Evolutionary conservation across 2,888 invertebrate genomes (phyloP).

Genomic region (Caenorhabditis sp.): DNA sequence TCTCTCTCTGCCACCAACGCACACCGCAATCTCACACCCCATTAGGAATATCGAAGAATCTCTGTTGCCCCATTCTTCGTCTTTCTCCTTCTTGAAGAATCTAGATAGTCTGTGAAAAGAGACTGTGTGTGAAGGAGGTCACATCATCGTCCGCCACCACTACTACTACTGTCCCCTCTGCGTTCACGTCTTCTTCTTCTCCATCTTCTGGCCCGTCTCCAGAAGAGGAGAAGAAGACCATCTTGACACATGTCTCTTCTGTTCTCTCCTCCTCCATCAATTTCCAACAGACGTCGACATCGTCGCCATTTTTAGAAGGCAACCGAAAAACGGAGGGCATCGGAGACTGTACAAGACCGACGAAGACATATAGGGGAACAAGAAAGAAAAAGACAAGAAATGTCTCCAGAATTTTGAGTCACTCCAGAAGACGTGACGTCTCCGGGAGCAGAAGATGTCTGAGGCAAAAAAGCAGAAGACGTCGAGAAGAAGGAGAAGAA

Average conservation of each 20-base stretch:
- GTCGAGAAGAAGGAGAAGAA: constrained; percentile 11
- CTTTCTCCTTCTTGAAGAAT: constrained; percentile 5
- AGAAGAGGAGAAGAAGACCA: constrained; percentile 35
- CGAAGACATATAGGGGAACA: constrained; percentile 1
- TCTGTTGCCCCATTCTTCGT: not conserved
- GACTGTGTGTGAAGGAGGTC: constrained; percentile 53
- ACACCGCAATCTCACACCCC: constrained; percentile 15
- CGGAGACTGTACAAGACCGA: constrained; percentile 9
- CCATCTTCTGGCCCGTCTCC: constrained; percentile 12
- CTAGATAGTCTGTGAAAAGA: constrained; percentile 26
- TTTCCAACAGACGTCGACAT: constrained; percentile 32
- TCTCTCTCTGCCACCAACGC: not conserved
- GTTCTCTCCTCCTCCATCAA: constrained; percentile 37
- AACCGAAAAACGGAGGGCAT: not conserved
- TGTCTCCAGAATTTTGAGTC: not conserved
- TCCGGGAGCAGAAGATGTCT: not conserved
- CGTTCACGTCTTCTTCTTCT: constrained; percentile 31
- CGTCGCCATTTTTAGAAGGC: constrained; percentile 21
- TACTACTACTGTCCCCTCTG: constrained; percentile 8
- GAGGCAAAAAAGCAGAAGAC: not conserved
- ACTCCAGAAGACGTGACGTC: constrained; percentile 34
- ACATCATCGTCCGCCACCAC: constrained; percentile 17
- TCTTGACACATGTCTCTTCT: constrained; percentile 51
- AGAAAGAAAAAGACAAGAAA: constrained; percentile 38
- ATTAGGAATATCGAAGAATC: constrained; percentile 19